Conservation (phyloP, 1,140 invertebrate genomes). For the Drosophila novamexicana region DNA sequence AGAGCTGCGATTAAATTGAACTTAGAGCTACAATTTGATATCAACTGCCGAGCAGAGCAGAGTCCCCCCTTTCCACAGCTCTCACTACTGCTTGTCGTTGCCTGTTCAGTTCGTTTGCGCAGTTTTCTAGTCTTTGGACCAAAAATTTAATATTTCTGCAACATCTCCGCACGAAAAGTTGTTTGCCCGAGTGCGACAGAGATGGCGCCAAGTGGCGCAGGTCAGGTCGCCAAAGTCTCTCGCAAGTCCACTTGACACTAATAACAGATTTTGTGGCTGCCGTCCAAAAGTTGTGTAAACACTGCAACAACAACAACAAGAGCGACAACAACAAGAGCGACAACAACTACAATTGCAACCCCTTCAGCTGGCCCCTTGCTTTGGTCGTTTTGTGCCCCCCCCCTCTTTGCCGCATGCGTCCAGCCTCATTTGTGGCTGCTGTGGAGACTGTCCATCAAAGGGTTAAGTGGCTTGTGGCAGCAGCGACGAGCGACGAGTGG, state of each 20-base stretch:
- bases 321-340: neutral
- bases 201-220: slow-evolving; percentile 1
- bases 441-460: slow-evolving; percentile 65
- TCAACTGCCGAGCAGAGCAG: slow-evolving; percentile 1
- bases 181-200: neutral
- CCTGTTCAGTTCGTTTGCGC: neutral
- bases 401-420: neutral
- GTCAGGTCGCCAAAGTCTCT: slow-evolving; percentile 69
- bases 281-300: slow-evolving; percentile 73
- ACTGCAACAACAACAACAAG: slow-evolving; percentile 30
- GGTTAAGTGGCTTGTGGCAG: slow-evolving; percentile 67
- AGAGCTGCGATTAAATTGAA: slow-evolving; percentile 61
- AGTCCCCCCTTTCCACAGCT: neutral
- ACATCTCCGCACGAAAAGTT: slow-evolving; percentile 37
- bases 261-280: slow-evolving; percentile 78
- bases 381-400: too few species aligned
- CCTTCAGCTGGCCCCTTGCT: too few species aligned
- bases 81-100: neutral
- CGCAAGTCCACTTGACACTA: slow-evolving; percentile 77
- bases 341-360: slow-evolving; percentile 5
- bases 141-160: slow-evolving; percentile 69
- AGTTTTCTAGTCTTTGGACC: slow-evolving; percentile 18
- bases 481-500: neutral
- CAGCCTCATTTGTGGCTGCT: slow-evolving; percentile 60
- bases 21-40: slow-evolving; percentile 53